Percentiles rank a stretch among this genome's conserved stretches.
These are phyloP conservation scores for Phrynocephalus versicolor DNA, from an alignment of 2,113 vertebrate species.

Conservation along the genomic window DNA sequence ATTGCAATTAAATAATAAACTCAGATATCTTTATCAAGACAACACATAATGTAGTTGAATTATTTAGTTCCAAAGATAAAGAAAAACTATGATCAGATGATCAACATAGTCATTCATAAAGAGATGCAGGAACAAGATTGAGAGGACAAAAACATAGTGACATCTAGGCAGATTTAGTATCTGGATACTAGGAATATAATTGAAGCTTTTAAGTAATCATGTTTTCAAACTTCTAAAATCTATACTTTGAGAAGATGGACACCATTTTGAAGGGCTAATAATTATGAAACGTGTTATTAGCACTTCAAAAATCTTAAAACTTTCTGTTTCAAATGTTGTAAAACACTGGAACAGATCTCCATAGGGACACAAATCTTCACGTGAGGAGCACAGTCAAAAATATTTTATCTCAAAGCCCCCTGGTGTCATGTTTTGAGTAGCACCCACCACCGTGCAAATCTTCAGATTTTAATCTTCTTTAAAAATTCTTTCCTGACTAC, in stretches of 20 bases:
- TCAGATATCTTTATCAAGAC: slow-evolving; percentile 11
- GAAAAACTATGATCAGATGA: slow-evolving; percentile 16
- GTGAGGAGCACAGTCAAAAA: neutral
- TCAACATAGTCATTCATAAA: neutral
- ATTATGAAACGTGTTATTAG: neutral
- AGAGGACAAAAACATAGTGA: neutral
- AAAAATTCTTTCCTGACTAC: neutral
- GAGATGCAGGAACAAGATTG: neutral
- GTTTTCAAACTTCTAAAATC: neutral
- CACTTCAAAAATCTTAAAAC: neutral
- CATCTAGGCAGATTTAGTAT: neutral
- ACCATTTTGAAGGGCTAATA: neutral
- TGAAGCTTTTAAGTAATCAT: neutral
- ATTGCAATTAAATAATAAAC: slow-evolving; percentile 6
- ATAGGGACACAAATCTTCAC: neutral
- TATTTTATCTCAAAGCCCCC: neutral
- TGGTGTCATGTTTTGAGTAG: too few relatives aligned
- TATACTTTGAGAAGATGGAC: neutral
- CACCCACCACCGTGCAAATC: too few relatives aligned
- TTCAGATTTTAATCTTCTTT: too few relatives aligned
- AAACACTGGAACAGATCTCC: neutral
- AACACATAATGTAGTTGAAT: slow-evolving; percentile 3
- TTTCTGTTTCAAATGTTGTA: neutral
- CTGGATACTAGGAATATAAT: neutral
- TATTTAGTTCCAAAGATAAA: slow-evolving; percentile 15